Evolutionary conservation across 2,797 vertebrate genomes (phyloP).

Genomic region (Crotalus adamanteus): DNA sequence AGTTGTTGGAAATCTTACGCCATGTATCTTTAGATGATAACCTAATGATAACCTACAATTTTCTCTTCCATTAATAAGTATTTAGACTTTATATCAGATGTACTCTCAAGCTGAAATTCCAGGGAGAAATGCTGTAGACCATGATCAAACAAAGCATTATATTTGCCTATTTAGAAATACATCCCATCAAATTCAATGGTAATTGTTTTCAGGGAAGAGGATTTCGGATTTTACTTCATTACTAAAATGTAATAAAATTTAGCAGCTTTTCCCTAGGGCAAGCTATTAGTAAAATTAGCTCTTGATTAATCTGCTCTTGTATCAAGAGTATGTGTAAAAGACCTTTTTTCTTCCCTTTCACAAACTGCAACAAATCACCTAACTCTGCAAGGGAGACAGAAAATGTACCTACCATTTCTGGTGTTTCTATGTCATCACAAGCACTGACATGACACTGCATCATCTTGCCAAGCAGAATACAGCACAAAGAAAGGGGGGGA

Average conservation of each 20-base stretch:
- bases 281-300: not conserved
- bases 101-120: not conserved
- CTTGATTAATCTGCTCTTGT: not conserved
- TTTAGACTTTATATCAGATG: not conserved
- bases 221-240: not conserved
- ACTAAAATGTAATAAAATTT: not conserved
- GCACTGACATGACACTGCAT: conserved; percentile 69
- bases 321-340: not conserved
- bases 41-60: not conserved
- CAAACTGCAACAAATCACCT: not conserved
- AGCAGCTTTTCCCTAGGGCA: not conserved
- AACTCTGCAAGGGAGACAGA: not conserved
- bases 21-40: not conserved
- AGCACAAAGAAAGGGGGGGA: conserved; percentile 18
- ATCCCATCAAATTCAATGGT: not conserved
- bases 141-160: not conserved
- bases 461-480: conserved; percentile 47
- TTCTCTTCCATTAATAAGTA: not conserved
- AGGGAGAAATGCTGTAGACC: not conserved
- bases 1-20: not conserved
- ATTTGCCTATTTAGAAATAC: not conserved
- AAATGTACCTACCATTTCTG: conserved; percentile 62
- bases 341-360: not conserved
- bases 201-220: not conserved
- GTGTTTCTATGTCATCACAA: conserved; percentile 68